Percentiles rank a stretch among this genome's conserved stretches.
These are phyloP conservation scores for Ichneumoninae sp. DNA, from an alignment of 2,888 invertebrate species.

Conservation along the genomic window DNA sequence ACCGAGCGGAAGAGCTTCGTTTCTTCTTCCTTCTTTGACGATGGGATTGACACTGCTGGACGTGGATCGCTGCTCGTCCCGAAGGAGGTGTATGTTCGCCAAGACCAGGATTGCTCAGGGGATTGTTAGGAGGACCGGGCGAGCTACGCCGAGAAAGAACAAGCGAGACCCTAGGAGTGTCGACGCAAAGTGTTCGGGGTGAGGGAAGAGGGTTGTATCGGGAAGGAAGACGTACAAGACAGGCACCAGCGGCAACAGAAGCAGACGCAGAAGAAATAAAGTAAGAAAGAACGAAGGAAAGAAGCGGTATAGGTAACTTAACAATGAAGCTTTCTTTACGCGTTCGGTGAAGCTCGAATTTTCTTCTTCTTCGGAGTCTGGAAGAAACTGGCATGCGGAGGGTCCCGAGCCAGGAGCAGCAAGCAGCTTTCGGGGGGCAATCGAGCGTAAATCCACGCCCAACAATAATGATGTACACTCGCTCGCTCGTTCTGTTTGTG, in stretches of 20 bases:
- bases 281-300: conserved; percentile 49
- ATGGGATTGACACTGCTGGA: conserved; percentile 11
- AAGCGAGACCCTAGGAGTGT: conserved; percentile 53
- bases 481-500: conserved; percentile 64
- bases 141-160: conserved; percentile 53
- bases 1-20: conserved; percentile 17
- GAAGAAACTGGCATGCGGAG: conserved; percentile 48
- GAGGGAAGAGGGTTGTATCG: neutral
- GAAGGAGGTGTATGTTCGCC: conserved; percentile 3
- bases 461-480: conserved; percentile 77
- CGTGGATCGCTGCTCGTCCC: conserved; percentile 28
- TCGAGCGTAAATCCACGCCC: conserved; percentile 77
- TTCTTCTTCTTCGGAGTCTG: conserved; percentile 53
- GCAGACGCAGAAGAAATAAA: conserved; percentile 50
- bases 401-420: conserved; percentile 41
- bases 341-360: conserved; percentile 75
- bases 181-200: conserved; percentile 34
- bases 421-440: conserved; percentile 75
- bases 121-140: conserved; percentile 61
- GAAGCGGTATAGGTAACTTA: conserved; percentile 67
- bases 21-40: conserved; percentile 9
- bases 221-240: conserved; percentile 6
- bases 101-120: conserved; percentile 45
- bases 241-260: conserved; percentile 12
- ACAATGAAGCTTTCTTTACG: conserved; percentile 75